Conservation (phyloP, 2,888 invertebrate species). For the Strigamia crassipes region DNA sequence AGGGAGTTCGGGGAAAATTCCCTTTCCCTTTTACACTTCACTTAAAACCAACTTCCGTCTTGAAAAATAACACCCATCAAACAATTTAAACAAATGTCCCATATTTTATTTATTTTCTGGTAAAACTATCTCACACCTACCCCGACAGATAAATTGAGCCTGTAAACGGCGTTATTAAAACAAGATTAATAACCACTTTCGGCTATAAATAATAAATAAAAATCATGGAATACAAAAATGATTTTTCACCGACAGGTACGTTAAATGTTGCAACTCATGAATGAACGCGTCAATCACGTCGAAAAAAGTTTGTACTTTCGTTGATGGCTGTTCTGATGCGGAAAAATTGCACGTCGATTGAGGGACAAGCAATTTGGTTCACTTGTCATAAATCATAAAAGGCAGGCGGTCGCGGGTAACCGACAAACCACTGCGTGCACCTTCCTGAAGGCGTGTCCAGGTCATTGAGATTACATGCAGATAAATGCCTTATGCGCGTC, state of each 20-base stretch:
- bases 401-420: neutral
- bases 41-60: neutral
- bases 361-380: neutral
- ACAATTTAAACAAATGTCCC: neutral
- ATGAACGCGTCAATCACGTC: too few relatives aligned
- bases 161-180: too few relatives aligned
- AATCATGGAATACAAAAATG: too few relatives aligned
- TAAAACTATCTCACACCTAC: too few relatives aligned
- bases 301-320: neutral
- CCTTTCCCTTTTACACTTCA: neutral
- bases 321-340: neutral
- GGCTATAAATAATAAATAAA: too few relatives aligned
- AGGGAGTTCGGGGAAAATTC: slow-evolving; percentile 1
- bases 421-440: neutral
- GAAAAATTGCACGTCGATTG: too few relatives aligned
- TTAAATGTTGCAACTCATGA: too few relatives aligned
- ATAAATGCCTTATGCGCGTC: neutral
- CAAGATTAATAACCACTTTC: too few relatives aligned
- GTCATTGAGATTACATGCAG: neutral
- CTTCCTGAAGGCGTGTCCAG: neutral
- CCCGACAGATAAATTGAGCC: too few relatives aligned
- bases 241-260: too few relatives aligned
- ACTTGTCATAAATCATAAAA: neutral
- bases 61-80: neutral
- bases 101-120: neutral